Evolutionary conservation across 2,797 vertebrate genomes (phyloP).

Genomic region (Threskiornis aethiopicus): DNA sequence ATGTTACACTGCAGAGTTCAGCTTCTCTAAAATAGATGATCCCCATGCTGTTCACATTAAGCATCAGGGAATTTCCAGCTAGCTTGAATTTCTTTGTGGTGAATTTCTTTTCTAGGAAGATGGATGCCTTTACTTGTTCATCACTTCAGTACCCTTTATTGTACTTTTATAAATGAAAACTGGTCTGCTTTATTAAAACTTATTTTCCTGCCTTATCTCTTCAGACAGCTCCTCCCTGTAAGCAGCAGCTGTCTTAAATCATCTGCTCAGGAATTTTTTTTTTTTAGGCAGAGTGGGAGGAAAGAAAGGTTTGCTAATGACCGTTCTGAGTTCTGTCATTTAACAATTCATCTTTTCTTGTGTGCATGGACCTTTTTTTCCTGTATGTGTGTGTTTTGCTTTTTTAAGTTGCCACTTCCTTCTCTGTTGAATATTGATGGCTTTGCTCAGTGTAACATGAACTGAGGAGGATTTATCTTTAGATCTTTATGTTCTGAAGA

Average conservation of each 20-base stretch:
- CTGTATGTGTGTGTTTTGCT: background rate
- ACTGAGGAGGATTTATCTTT: background rate
- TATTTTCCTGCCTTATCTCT: constrained; percentile 15
- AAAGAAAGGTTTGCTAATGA: background rate
- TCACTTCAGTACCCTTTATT: background rate
- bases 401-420: background rate
- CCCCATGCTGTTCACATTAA: background rate
- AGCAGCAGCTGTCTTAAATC: constrained; percentile 39
- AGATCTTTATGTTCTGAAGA: background rate
- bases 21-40: background rate
- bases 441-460: background rate
- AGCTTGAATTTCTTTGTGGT: background rate
- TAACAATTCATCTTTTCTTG: background rate
- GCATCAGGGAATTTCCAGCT: constrained; percentile 1
- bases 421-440: background rate
- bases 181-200: background rate
- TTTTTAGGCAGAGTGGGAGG: background rate
- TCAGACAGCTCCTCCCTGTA: background rate
- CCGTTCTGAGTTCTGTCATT: background rate
- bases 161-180: background rate
- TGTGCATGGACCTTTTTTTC: background rate
- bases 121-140: background rate
- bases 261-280: background rate
- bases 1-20: background rate
- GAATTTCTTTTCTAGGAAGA: background rate